A percentile compares a stretch with the other conserved stretches of the same genome.
phyloP scores from a whole-genome alignment of 2,113 vertebrate species.

The Haemorhous mexicanus region DNA sequence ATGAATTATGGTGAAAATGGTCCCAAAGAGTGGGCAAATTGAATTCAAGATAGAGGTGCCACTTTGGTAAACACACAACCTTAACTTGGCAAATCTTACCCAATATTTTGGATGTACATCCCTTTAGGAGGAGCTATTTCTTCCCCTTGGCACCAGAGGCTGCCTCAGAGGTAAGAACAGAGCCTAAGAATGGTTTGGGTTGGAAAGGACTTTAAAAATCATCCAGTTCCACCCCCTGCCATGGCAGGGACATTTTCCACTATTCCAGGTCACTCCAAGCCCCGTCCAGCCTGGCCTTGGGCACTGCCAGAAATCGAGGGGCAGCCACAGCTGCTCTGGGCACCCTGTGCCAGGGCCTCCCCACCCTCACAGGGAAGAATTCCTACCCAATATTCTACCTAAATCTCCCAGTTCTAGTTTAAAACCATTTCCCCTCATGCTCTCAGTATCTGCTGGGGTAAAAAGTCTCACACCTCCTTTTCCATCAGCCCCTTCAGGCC shows the following conservation, averaged over 20 bases:
- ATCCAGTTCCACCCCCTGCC: too few species aligned
- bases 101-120: not conserved
- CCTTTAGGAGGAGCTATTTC: not conserved
- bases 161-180: not conserved
- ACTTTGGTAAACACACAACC: not conserved
- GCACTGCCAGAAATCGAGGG: not conserved
- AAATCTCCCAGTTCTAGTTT: not conserved
- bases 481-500: not conserved
- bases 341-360: fast-evolving
- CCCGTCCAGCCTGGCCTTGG: fast-evolving
- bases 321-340: not conserved
- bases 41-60: not conserved
- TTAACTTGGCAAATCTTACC: not conserved
- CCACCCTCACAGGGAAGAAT: not conserved
- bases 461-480: too few species aligned
- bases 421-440: not conserved
- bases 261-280: fast-evolving
- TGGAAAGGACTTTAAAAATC: fast-evolving
- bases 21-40: not conserved
- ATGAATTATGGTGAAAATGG: not conserved
- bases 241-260: fast-evolving
- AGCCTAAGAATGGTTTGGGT: fast-evolving
- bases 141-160: not conserved
- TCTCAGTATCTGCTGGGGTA: not conserved
- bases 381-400: fast-evolving